Evolutionary conservation across 2,113 vertebrate species (phyloP).

Genomic region (Enhydra lutris): DNA sequence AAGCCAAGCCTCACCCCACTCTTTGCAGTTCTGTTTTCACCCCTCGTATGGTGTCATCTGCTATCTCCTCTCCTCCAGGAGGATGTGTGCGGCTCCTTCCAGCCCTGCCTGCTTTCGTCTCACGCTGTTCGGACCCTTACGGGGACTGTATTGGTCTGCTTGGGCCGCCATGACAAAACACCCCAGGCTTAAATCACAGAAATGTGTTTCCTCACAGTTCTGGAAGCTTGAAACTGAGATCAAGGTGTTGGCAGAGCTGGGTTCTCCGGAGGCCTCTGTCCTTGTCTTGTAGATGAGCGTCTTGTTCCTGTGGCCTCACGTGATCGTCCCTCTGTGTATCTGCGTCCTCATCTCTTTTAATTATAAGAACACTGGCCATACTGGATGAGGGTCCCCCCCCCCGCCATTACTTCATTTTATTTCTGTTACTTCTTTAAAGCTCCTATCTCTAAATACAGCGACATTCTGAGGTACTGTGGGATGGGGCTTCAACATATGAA

Average conservation of each 20-base stretch:
- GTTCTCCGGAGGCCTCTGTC: neutral
- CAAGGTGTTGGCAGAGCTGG: neutral
- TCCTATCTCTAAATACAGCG: accelerated
- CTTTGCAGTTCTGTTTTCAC: neutral
- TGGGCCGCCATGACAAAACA: accelerated
- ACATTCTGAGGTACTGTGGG: neutral
- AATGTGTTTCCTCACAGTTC: neutral
- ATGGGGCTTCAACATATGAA: neutral
- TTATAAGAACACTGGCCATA: neutral
- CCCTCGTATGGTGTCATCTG: accelerated
- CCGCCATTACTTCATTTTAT: neutral
- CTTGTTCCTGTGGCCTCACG: no score
- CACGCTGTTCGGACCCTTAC: neutral
- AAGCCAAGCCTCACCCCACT: accelerated
- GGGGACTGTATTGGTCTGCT: neutral
- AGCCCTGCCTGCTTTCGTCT: neutral
- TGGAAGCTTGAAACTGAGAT: neutral
- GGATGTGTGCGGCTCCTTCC: neutral
- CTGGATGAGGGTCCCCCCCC: neutral
- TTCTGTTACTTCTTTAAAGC: neutral
- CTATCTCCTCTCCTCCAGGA: accelerated
- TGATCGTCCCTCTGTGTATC: neutral
- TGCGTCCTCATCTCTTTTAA: neutral
- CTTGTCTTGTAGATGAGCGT: accelerated
- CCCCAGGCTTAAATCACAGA: no score